These are phyloP conservation scores for Proterorhinus semilunaris DNA, from an alignment of 2,113 vertebrate genomes.

Conservation along the genomic window DNA sequence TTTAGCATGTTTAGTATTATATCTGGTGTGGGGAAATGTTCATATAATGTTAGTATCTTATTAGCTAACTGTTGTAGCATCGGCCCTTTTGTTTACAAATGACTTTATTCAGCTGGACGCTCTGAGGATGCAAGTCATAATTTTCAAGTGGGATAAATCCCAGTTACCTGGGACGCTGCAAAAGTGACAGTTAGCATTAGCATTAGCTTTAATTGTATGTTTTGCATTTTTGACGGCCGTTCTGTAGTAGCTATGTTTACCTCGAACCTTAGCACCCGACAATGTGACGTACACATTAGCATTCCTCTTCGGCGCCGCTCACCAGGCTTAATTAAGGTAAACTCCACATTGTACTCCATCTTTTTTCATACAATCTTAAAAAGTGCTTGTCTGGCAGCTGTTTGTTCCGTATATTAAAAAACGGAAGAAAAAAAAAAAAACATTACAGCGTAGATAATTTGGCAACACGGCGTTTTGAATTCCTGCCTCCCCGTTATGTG, in stretches of 20 bases:
- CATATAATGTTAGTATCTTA: too few species aligned
- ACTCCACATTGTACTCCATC: conserved; percentile 74
- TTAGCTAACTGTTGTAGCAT: too few species aligned
- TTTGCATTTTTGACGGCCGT: conserved; percentile 56
- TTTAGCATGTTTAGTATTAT: too few species aligned
- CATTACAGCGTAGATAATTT: conserved; percentile 75
- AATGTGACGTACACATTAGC: conserved; percentile 70
- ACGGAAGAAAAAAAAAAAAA: conserved; percentile 45
- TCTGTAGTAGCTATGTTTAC: conserved; percentile 52
- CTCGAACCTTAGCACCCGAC: conserved; percentile 45
- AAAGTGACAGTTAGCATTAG: conserved; percentile 3
- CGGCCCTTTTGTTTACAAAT: too few species aligned
- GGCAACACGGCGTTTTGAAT: conserved; percentile 75
- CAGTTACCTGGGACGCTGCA: too few species aligned
- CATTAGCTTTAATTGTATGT: conserved; percentile 55
- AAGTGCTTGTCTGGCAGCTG: conserved; percentile 75
- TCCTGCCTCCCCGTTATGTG: conserved; percentile 76
- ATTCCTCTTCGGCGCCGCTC: conserved; percentile 70
- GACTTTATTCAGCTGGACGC: too few species aligned
- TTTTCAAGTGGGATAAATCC: too few species aligned
- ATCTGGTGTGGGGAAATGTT: too few species aligned
- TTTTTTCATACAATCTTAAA: conserved; percentile 76
- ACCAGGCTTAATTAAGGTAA: conserved; percentile 79
- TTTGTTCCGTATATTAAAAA: conserved; percentile 82
- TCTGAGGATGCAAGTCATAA: too few species aligned